Percentiles rank a stretch among this genome's conserved stretches.
phyloP scores from a whole-genome alignment of 2,113 vertebrate species.

The Cichladusa arquata region DNA sequence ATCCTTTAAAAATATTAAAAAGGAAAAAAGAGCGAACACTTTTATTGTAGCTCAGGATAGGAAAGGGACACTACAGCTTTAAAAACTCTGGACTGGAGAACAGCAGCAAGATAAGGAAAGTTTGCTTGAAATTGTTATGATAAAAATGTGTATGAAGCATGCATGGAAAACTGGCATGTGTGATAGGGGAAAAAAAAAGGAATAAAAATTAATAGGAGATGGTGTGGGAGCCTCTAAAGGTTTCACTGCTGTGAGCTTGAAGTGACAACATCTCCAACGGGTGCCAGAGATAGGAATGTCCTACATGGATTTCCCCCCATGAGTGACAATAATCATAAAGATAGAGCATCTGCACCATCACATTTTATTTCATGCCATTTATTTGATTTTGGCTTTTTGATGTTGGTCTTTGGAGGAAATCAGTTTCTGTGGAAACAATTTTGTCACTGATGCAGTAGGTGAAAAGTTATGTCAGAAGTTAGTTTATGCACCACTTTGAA shows the following conservation, averaged over 20 bases:
- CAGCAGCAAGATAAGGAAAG: neutral
- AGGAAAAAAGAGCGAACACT: neutral
- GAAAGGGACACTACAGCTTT: neutral
- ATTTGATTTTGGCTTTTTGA: neutral
- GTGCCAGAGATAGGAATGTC: neutral
- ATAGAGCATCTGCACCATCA: neutral
- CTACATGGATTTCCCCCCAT: neutral
- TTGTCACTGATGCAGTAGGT: neutral
- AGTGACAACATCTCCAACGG: neutral
- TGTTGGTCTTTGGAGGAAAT: neutral
- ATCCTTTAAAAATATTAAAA: neutral
- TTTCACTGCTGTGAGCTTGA: neutral
- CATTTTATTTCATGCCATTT: conserved; percentile 1
- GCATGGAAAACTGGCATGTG: neutral
- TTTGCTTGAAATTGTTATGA: neutral
- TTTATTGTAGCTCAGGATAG: neutral
- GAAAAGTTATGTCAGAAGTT: neutral
- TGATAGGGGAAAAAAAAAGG: neutral
- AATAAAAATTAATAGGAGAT: neutral
- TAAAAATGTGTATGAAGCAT: neutral
- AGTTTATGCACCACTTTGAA: neutral
- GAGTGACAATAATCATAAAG: conserved; percentile 19
- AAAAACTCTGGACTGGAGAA: neutral
- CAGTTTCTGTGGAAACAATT: conserved; percentile 8
- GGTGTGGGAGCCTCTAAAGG: neutral